These are phyloP conservation scores for Drosophila pseudotakahashii DNA, from an alignment of 2,888 invertebrate species.

Conservation along the genomic window DNA sequence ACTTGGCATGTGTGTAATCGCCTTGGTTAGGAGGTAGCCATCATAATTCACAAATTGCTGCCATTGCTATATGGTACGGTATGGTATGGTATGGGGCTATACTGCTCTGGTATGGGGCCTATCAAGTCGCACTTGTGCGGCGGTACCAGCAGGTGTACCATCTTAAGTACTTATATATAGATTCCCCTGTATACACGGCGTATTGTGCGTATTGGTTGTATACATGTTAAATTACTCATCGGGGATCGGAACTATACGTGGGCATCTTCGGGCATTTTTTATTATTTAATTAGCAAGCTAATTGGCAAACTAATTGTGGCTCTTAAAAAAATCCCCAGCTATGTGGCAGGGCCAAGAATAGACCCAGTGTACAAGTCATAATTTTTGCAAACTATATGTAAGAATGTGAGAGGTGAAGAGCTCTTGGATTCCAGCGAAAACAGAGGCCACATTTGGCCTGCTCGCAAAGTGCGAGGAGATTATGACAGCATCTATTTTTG, in stretches of 20 bases:
- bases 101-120: slow-evolving; percentile 51
- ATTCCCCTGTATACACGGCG: neutral
- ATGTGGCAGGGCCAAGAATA: slow-evolving; percentile 36
- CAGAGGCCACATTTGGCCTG: slow-evolving; percentile 39
- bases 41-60: slow-evolving; percentile 65
- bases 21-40: slow-evolving; percentile 55
- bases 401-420: slow-evolving; percentile 42
- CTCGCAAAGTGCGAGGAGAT: slow-evolving; percentile 47
- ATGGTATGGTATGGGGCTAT: slow-evolving; percentile 21
- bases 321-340: slow-evolving; percentile 34
- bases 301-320: slow-evolving; percentile 68
- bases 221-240: slow-evolving; percentile 73
- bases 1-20: slow-evolving; percentile 49
- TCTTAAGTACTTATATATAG: slow-evolving; percentile 21
- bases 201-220: slow-evolving; percentile 28
- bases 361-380: slow-evolving; percentile 17
- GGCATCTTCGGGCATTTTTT: slow-evolving; percentile 59
- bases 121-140: slow-evolving; percentile 72
- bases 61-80: slow-evolving; percentile 44
- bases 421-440: slow-evolving; percentile 60
- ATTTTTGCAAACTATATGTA: neutral
- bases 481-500: slow-evolving; percentile 71
- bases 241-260: slow-evolving; percentile 36
- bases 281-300: slow-evolving; percentile 81
- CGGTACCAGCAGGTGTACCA: slow-evolving; percentile 73